Conservation (phyloP, 1,140 invertebrate species). For the Drosophila sechellia region DNA sequence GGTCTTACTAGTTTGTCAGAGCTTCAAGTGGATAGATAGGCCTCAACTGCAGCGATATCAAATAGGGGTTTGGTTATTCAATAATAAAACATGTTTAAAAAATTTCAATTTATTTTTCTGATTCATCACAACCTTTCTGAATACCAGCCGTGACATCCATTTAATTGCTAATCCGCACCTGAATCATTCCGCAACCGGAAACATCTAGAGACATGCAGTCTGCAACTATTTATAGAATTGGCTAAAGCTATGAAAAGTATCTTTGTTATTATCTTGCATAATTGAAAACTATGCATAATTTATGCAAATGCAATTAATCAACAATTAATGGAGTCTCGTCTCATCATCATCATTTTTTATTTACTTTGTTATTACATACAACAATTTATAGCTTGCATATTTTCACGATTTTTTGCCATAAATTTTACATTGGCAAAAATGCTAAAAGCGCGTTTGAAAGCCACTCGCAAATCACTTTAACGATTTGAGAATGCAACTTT, state of each 20-base stretch:
- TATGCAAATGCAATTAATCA: constrained; percentile 76
- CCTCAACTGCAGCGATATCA: background rate
- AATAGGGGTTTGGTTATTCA: constrained; percentile 5
- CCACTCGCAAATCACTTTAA: constrained; percentile 32
- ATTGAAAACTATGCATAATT: constrained; percentile 68
- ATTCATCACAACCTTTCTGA: constrained; percentile 6
- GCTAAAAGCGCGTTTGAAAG: constrained; percentile 10
- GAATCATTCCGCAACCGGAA: constrained; percentile 34
- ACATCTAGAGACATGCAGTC: constrained; percentile 35
- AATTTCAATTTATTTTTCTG: constrained; percentile 3
- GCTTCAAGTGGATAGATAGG: constrained; percentile 1
- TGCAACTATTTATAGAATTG: constrained; percentile 55
- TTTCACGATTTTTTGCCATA: constrained; percentile 73
- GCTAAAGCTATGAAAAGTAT: constrained; percentile 29
- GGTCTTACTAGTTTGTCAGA: constrained; percentile 13
- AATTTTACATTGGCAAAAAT: constrained; percentile 47
- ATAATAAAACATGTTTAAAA: background rate
- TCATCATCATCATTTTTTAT: constrained; percentile 7
- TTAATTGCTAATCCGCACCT: constrained; percentile 18
- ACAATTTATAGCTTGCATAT: constrained; percentile 56
- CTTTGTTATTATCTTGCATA: constrained; percentile 47
- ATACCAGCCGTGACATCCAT: constrained; percentile 8
- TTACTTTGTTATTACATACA: background rate
- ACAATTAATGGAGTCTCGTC: constrained; percentile 48
- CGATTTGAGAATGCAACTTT: constrained; percentile 23